These are phyloP conservation scores for Linnaemya vulpina DNA, from an alignment of 2,888 invertebrate species.

Conservation along the genomic window DNA sequence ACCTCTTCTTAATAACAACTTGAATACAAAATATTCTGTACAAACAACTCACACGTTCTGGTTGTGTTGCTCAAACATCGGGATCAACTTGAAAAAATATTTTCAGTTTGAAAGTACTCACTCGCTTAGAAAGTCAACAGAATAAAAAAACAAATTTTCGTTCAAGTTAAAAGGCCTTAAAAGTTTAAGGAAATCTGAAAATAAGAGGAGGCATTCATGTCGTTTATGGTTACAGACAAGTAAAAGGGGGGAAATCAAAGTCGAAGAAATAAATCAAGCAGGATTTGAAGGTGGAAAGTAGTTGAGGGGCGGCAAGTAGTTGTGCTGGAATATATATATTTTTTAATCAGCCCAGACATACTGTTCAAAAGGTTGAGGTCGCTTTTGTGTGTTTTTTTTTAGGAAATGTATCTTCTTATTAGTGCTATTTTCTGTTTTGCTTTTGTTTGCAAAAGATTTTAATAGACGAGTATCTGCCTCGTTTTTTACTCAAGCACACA, in stretches of 20 bases:
- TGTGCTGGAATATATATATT: not conserved
- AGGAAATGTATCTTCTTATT: constrained; percentile 18
- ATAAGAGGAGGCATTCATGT: constrained; percentile 13
- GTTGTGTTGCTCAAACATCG: constrained; percentile 3
- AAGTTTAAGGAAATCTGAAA: constrained; percentile 17
- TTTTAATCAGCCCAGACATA: constrained; percentile 2
- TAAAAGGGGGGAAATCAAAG: constrained; percentile 35
- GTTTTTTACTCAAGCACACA: too few relatives aligned
- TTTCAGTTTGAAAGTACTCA: constrained; percentile 19
- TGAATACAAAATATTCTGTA: not conserved
- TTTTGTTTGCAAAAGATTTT: not conserved
- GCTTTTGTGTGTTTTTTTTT: constrained; percentile 1
- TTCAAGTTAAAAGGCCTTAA: constrained; percentile 21
- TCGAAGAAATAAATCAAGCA: constrained; percentile 41
- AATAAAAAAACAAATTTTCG: constrained; percentile 1
- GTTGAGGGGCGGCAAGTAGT: not conserved
- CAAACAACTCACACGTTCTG: not conserved
- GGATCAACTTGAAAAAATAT: constrained; percentile 25
- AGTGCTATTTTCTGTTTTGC: not conserved
- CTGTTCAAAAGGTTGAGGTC: constrained; percentile 17
- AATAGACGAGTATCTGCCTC: not conserved
- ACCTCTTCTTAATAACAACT: constrained; percentile 20
- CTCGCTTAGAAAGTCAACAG: constrained; percentile 25
- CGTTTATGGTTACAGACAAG: constrained; percentile 7
- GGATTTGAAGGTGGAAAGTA: not conserved